A percentile compares a stretch with the other conserved stretches of the same genome.
phyloP scores from a whole-genome alignment of 2,888 invertebrate species.

The Linnaemya tessellans region DNA sequence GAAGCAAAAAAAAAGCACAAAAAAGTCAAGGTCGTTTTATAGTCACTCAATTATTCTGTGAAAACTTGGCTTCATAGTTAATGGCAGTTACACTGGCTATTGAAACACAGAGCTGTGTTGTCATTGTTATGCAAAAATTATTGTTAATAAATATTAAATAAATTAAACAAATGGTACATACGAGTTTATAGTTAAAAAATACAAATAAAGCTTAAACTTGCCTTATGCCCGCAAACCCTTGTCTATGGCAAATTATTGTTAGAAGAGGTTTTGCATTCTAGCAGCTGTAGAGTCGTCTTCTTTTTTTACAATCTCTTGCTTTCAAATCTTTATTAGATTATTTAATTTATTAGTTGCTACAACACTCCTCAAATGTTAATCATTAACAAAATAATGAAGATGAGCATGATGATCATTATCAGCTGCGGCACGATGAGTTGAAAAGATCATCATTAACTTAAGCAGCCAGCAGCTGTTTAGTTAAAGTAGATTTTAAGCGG shows the following conservation, averaged over 20 bases:
- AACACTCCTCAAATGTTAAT: constrained; percentile 32
- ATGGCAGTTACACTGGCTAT: not conserved
- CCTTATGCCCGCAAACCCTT: no score
- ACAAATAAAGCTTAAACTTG: not conserved
- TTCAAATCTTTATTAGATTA: constrained; percentile 14
- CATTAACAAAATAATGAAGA: constrained; percentile 13
- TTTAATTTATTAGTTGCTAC: constrained; percentile 46
- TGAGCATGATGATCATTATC: constrained; percentile 34
- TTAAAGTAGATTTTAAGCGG: not conserved
- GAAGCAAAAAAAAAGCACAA: not conserved
- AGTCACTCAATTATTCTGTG: constrained; percentile 44
- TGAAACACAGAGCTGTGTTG: constrained; percentile 22
- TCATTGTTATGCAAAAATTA: constrained; percentile 68
- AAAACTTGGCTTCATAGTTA: constrained; percentile 22
- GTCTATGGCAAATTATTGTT: not conserved
- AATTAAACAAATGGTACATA: constrained; percentile 13
- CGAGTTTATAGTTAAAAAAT: not conserved
- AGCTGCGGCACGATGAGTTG: constrained; percentile 32
- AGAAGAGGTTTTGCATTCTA: not conserved
- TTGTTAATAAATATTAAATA: constrained; percentile 50
- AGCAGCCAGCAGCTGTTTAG: constrained; percentile 42
- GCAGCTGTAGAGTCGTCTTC: not conserved
- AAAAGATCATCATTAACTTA: constrained; percentile 44
- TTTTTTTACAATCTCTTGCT: not conserved
- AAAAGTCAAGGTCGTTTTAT: constrained; percentile 70